phyloP scores from a whole-genome alignment of 2,797 vertebrate genomes.

The Sparus aurata region DNA sequence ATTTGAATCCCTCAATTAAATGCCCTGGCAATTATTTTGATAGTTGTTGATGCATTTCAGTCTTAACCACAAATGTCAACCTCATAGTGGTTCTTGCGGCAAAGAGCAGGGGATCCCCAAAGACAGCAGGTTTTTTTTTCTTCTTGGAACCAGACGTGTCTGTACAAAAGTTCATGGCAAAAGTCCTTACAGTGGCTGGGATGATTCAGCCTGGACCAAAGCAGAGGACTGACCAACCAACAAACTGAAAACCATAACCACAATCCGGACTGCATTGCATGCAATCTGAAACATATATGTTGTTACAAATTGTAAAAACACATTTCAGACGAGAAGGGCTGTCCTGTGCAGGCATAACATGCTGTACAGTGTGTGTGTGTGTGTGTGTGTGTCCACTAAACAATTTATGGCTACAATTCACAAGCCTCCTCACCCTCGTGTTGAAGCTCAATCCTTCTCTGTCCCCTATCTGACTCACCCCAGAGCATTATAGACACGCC shows the following conservation, averaged over 20 bases:
- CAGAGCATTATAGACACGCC: conserved; percentile 33
- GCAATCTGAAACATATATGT: background rate
- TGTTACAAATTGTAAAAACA: background rate
- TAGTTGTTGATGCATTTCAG: background rate
- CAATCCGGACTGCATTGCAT: background rate
- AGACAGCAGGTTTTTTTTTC: background rate
- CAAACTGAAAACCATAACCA: background rate
- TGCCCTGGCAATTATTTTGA: no score
- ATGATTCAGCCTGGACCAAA: background rate
- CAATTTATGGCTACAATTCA: conserved; percentile 30
- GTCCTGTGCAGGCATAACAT: conserved; percentile 4
- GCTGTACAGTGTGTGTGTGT: no score
- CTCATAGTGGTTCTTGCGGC: background rate
- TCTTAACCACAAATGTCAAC: background rate
- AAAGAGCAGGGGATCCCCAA: no score
- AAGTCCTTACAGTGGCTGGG: background rate
- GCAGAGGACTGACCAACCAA: background rate
- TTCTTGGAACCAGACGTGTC: no score
- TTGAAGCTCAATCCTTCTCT: conserved; percentile 39
- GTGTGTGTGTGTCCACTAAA: conserved; percentile 32
- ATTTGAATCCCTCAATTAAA: no score
- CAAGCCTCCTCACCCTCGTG: conserved; percentile 20
- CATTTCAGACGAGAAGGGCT: background rate
- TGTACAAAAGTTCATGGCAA: no score
- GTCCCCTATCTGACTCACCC: conserved; percentile 52